Percentiles rank a stretch among this genome's conserved stretches.
phyloP scores from a whole-genome alignment of 2,888 invertebrate genomes.

The Marasmarcha lunaedactyla region DNA sequence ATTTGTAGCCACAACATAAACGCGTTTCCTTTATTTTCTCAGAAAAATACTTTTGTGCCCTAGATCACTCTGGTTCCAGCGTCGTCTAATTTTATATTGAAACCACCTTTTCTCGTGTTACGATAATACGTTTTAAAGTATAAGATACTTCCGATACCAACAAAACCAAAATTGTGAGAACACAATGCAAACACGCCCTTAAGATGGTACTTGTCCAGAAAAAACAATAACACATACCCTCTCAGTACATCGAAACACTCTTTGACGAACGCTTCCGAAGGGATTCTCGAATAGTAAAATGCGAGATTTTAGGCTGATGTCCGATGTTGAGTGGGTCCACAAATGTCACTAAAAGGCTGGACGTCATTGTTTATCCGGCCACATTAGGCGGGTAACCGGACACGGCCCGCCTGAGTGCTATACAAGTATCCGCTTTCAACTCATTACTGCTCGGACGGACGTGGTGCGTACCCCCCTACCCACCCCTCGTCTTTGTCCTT shows the following conservation, averaged over 20 bases:
- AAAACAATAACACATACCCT: too few relatives aligned
- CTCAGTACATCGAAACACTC: not conserved
- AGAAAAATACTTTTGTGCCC: too few relatives aligned
- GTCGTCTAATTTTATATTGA: too few relatives aligned
- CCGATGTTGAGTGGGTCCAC: conserved; percentile 67
- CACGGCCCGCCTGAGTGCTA: conserved; percentile 69
- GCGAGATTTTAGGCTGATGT: conserved; percentile 62
- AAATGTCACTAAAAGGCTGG: conserved; percentile 71
- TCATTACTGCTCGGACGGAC: conserved; percentile 68
- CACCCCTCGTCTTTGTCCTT: conserved; percentile 49
- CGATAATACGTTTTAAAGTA: too few relatives aligned
- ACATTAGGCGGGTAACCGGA: conserved; percentile 71
- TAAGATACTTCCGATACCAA: too few relatives aligned
- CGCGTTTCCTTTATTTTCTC: too few relatives aligned
- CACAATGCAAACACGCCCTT: too few relatives aligned
- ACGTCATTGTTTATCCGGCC: conserved; percentile 70
- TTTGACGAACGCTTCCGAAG: conserved; percentile 30
- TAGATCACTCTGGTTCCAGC: too few relatives aligned
- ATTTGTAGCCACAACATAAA: too few relatives aligned
- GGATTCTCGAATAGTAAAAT: conserved; percentile 56
- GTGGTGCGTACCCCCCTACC: conserved; percentile 47
- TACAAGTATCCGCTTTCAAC: conserved; percentile 72
- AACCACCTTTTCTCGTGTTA: too few relatives aligned
- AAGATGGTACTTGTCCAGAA: too few relatives aligned
- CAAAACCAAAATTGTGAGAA: too few relatives aligned